phyloP scores from a whole-genome alignment of 1,140 invertebrate genomes.

The Solenopsis fugax region DNA sequence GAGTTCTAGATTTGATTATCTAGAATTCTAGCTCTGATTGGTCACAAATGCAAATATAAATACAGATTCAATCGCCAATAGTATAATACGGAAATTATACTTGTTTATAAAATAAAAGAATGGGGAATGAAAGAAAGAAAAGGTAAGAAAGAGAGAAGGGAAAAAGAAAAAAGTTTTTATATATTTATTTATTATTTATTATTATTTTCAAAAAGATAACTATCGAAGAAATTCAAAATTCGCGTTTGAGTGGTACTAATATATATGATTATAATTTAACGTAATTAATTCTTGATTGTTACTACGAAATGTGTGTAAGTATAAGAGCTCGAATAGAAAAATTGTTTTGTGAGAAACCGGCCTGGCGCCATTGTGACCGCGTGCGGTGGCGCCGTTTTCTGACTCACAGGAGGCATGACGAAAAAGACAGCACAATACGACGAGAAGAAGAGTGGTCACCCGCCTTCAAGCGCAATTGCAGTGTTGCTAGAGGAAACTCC shows the following conservation, averaged over 20 bases:
- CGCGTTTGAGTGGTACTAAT: too few relatives aligned
- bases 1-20: too few relatives aligned
- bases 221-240: not conserved
- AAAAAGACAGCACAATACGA: constrained; percentile 42
- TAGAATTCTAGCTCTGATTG: too few relatives aligned
- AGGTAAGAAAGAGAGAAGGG: too few relatives aligned
- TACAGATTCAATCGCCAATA: too few relatives aligned
- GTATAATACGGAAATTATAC: too few relatives aligned
- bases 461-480: constrained; percentile 1
- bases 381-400: constrained; percentile 30
- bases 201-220: not conserved
- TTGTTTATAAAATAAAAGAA: too few relatives aligned
- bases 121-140: too few relatives aligned
- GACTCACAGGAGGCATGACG: constrained; percentile 52
- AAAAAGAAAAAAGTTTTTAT: too few relatives aligned
- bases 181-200: too few relatives aligned
- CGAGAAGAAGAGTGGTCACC: constrained; percentile 27
- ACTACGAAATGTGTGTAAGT: not conserved
- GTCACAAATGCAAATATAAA: too few relatives aligned
- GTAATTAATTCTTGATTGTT: constrained; percentile 8
- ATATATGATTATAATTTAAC: constrained; percentile 13
- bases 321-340: constrained; percentile 16
- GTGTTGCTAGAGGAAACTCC: constrained; percentile 46
- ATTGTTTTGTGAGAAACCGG: not conserved
- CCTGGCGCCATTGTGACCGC: constrained; percentile 53